phyloP scores from a whole-genome alignment of 2,888 invertebrate genomes.

The Melanotus villosus region DNA sequence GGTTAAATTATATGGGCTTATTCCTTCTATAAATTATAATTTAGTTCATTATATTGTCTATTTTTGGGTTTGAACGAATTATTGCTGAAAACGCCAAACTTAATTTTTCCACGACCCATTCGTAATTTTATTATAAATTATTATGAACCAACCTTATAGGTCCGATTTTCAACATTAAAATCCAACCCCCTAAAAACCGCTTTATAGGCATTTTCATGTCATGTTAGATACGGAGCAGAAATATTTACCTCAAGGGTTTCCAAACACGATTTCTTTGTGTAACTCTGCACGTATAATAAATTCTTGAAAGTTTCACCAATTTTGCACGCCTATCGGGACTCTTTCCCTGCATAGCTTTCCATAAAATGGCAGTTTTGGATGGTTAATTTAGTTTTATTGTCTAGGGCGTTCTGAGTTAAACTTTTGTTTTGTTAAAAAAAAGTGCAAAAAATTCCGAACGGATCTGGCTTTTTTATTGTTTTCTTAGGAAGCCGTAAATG shows the following conservation, averaged over 20 bases:
- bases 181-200: too few relatives aligned
- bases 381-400: constrained; percentile 27
- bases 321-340: constrained; percentile 12
- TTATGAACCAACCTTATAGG: too few relatives aligned
- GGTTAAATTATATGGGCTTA: too few relatives aligned
- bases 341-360: constrained; percentile 8
- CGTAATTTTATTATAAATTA: too few relatives aligned
- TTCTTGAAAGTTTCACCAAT: constrained; percentile 14
- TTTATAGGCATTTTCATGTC: background rate
- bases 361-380: constrained; percentile 9
- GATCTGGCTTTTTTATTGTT: background rate
- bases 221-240: constrained; percentile 6
- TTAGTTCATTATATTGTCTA: too few relatives aligned
- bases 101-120: too few relatives aligned
- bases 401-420: background rate
- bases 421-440: constrained; percentile 15
- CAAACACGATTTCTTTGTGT: constrained; percentile 5
- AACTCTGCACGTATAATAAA: constrained; percentile 5
- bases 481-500: background rate
- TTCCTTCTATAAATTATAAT: too few relatives aligned
- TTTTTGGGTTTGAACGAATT: too few relatives aligned
- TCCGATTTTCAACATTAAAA: too few relatives aligned
- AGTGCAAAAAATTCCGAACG: background rate
- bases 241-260: background rate
- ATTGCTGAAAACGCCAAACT: too few relatives aligned